Conservation (phyloP, 2,113 vertebrate species). For the Silurus glanis region DNA sequence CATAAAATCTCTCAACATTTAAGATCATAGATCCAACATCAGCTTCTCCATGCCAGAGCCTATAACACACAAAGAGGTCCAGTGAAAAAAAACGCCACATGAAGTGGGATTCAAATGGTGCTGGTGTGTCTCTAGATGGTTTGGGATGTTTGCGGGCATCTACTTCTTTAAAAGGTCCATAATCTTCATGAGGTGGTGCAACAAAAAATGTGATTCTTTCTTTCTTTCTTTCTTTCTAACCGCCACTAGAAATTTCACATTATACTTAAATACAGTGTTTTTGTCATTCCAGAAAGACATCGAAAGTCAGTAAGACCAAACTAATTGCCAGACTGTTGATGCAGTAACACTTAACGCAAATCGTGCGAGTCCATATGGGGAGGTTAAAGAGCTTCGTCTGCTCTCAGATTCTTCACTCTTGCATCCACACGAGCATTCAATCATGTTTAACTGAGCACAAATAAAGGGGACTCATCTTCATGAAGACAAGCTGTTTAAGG, state of each 20-base stretch:
- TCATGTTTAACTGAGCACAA: constrained; percentile 22
- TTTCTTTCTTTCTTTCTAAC: too few relatives aligned
- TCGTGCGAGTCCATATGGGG: neutral
- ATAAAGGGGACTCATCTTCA: neutral
- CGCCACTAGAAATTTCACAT: neutral
- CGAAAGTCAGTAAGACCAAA: neutral
- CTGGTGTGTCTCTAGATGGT: too few relatives aligned
- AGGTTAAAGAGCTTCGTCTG: constrained; percentile 16
- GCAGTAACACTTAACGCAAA: neutral
- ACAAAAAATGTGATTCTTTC: neutral
- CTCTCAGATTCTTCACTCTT: neutral
- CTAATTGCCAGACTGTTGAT: neutral
- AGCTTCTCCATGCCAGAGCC: too few relatives aligned
- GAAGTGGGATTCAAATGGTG: too few relatives aligned
- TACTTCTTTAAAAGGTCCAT: too few relatives aligned
- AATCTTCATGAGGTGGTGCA: too few relatives aligned
- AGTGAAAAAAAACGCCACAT: too few relatives aligned
- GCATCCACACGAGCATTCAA: neutral
- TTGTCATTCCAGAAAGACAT: neutral
- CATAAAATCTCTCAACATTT: too few relatives aligned
- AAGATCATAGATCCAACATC: too few relatives aligned
- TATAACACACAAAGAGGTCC: too few relatives aligned
- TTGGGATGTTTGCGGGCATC: too few relatives aligned
- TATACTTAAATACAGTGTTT: neutral
- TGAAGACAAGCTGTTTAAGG: constrained; percentile 8